Evolutionary conservation across 2,113 vertebrate species (phyloP).

Genomic region (Sinocyclocheilus grahami): DNA sequence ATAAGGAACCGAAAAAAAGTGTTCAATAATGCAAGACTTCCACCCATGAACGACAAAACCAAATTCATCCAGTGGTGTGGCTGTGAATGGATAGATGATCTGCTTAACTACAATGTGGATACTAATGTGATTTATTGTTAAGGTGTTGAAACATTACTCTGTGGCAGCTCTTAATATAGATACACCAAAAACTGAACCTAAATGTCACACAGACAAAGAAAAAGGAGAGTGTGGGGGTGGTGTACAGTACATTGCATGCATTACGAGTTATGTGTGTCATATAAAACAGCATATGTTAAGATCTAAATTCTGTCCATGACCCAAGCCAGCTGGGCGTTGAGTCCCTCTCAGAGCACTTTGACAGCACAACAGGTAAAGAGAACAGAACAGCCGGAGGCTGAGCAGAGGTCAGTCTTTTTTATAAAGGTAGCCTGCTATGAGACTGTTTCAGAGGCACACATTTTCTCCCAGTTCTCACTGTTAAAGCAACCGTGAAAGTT

Average conservation of each 20-base stretch:
- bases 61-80: constrained; percentile 3
- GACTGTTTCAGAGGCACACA: constrained; percentile 19
- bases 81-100: constrained; percentile 19
- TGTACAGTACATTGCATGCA: background rate
- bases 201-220: background rate
- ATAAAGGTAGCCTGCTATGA: constrained; percentile 14
- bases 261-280: background rate
- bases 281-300: constrained; percentile 20
- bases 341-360: background rate
- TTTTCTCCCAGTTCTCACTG: background rate
- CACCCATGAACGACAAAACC: background rate
- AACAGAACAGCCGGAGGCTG: constrained; percentile 19
- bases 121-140: constrained; percentile 33
- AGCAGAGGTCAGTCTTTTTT: constrained; percentile 30
- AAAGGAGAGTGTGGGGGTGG: background rate
- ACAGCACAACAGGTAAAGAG: constrained; percentile 19
- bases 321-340: background rate
- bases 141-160: background rate
- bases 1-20: constrained; percentile 14
- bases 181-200: background rate
- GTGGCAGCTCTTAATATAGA: constrained; percentile 28
- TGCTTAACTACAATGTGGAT: constrained; percentile 19
- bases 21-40: constrained; percentile 42
- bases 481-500: background rate
- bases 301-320: constrained; percentile 28